Base-by-base conservation (phyloP, 2,888 invertebrate species). In the Noctua comes region DNA sequence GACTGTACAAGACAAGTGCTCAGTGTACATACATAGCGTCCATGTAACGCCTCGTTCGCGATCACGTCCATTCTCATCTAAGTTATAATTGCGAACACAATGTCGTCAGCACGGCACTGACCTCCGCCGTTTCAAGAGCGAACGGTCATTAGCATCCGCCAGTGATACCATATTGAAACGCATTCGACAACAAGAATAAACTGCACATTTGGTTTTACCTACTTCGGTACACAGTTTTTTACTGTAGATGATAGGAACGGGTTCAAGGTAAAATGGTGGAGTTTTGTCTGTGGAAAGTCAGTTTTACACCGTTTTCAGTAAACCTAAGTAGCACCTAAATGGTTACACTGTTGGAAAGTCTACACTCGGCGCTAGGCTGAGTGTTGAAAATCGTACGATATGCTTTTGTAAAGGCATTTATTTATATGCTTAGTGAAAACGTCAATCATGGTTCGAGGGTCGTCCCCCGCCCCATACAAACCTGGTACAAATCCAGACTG, bases 91-190 rank as follows among this genome's bases (percentile, higher is more conserved):
- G 94, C 92, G 91, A 91, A 91, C 91, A 92, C 90, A 91, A 91
- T 93, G 93, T 91, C 95, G 94, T 94, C 94, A 93, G 88, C 84
- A 80, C 93, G 94, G 91, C 94, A 94, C 91, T 95, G 96, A 96
- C 96, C 96, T 95, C 93, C 85, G 82, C 81, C 86, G 85, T 90
- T 91, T 95, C 95, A 96, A 96, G 96, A 94, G 92, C 96, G 89
- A 89, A 88, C 91, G 96, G 96, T 96, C 96, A 86, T 93, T 93
- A 90, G 82, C 93, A 91, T 88, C 88, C 76, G 66, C 73, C 66
- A 66, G 73, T 83, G 86, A 86, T 85, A 88, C 88, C 88, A 90
- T 90, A 88, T 87, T 89, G 82, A 89, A 88, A 88, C 82, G 79
- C 81, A 87, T 86, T 80, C 73, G 71, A 54, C 76, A 80, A 85